A percentile compares a stretch with the other conserved stretches of the same genome.
Evolutionary conservation across 1,140 invertebrate species (phyloP).

Genomic region (Drosophila paulistorum): DNA sequence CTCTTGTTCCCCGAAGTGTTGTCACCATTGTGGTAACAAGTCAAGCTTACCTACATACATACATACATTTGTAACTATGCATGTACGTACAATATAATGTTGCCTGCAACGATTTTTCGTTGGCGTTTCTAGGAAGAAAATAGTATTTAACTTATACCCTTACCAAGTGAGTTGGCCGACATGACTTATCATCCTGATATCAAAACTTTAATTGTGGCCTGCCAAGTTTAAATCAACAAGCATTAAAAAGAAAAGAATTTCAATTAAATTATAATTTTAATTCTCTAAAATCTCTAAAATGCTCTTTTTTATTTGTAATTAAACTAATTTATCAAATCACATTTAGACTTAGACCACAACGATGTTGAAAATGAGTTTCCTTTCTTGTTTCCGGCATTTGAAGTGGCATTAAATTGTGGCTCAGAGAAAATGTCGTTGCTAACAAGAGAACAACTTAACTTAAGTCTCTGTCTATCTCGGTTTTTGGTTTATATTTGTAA

Average conservation of each 20-base stretch:
- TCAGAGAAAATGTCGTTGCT: not conserved
- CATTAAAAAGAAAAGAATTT: not conserved
- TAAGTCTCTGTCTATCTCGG: not conserved
- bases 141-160: too few relatives aligned
- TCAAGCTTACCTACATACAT: constrained; percentile 9
- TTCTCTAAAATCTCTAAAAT: too few relatives aligned
- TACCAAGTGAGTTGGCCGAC: too few relatives aligned
- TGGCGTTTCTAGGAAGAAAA: not conserved
- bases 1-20: constrained; percentile 38
- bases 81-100: not conserved
- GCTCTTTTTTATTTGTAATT: constrained; percentile 24
- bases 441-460: not conserved
- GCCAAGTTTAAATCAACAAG: not conserved
- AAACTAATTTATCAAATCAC: constrained; percentile 40
- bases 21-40: constrained; percentile 49
- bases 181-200: not conserved
- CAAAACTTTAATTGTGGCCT: not conserved
- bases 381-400: not conserved
- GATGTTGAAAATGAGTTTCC: not conserved
- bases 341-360: constrained; percentile 6
- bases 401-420: not conserved
- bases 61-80: not conserved
- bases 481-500: not conserved
- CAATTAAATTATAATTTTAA: not conserved
- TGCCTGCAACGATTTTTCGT: not conserved